A percentile compares a stretch with the other conserved stretches of the same genome.
These are phyloP conservation scores for Spinus olivaceus DNA, from an alignment of 2,797 vertebrate species.

Conservation along the genomic window DNA sequence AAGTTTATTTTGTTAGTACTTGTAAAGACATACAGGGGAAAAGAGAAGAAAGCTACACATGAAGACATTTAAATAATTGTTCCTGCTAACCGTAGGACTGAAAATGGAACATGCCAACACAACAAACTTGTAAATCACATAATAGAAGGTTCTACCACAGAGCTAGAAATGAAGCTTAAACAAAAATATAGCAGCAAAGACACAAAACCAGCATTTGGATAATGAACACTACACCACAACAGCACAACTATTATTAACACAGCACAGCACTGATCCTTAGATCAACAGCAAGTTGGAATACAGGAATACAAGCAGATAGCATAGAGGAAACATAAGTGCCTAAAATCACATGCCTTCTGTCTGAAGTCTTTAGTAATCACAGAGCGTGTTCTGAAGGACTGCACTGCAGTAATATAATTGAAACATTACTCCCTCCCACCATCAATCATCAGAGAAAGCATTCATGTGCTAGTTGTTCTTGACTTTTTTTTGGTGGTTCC, in stretches of 20 bases:
- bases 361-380: not conserved
- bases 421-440: not conserved
- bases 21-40: not conserved
- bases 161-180: not conserved
- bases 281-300: not conserved
- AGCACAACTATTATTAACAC: not conserved
- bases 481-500: not conserved
- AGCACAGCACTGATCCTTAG: not conserved
- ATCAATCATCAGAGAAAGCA: not conserved
- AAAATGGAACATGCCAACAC: not conserved
- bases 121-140: not conserved
- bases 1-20: not conserved
- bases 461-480: not conserved
- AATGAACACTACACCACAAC: not conserved
- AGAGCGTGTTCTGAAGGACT: not conserved
- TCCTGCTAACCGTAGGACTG: not conserved
- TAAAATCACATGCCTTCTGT: slow-evolving; percentile 14
- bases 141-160: not conserved
- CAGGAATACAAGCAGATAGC: not conserved
- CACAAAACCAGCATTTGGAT: not conserved
- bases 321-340: not conserved
- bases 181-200: not conserved
- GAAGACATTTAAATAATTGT: not conserved
- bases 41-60: not conserved
- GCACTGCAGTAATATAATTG: not conserved